phyloP scores from a whole-genome alignment of 2,888 invertebrate genomes.

The Agrotis segetum region DNA sequence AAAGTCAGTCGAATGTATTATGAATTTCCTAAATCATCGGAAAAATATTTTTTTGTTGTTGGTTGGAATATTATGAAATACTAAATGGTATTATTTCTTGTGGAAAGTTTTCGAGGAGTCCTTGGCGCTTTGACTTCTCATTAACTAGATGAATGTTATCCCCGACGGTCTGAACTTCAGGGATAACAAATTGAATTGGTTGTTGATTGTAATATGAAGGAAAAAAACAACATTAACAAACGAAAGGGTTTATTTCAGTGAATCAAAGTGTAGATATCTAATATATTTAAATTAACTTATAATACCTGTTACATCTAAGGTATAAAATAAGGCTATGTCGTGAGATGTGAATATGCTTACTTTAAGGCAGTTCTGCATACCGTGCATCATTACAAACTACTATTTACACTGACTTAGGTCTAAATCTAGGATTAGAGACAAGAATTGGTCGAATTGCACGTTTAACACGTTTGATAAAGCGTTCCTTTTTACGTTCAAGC shows the following conservation, averaged over 20 bases:
- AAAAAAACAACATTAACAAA: slow-evolving; percentile 57
- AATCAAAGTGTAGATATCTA: slow-evolving; percentile 76
- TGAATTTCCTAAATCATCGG: too few species aligned
- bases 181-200: slow-evolving; percentile 12
- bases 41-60: too few species aligned
- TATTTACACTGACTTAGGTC: slow-evolving; percentile 78
- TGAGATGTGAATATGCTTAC: slow-evolving; percentile 88
- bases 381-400: slow-evolving; percentile 80
- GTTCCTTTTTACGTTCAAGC: slow-evolving; percentile 75
- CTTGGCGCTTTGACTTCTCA: neutral
- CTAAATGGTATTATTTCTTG: neutral
- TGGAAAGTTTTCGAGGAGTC: neutral
- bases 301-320: slow-evolving; percentile 76
- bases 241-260: slow-evolving; percentile 76
- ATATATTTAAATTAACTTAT: slow-evolving; percentile 69
- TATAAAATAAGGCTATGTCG: slow-evolving; percentile 90
- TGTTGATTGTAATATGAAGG: neutral
- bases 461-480: slow-evolving; percentile 79
- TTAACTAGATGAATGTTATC: too few species aligned
- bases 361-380: slow-evolving; percentile 88
- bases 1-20: too few species aligned
- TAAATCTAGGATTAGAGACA: slow-evolving; percentile 72
- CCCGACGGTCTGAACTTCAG: too few species aligned
- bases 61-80: too few species aligned
- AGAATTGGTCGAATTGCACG: slow-evolving; percentile 85